A percentile compares a stretch with the other conserved stretches of the same genome.
These are phyloP conservation scores for Ecliptopera silaceata DNA, from an alignment of 2,888 invertebrate genomes.

Conservation along the genomic window DNA sequence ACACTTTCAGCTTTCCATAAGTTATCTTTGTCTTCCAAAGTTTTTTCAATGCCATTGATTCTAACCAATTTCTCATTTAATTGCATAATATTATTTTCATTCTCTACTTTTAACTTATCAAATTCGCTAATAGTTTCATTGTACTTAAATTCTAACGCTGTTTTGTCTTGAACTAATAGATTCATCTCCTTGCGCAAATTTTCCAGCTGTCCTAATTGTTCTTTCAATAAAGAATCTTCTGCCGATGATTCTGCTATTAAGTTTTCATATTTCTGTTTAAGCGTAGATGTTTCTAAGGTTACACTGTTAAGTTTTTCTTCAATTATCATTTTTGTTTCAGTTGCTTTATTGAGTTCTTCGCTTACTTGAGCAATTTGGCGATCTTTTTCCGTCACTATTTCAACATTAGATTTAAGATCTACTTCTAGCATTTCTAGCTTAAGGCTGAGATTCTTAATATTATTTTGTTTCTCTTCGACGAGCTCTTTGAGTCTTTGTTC, in stretches of 20 bases:
- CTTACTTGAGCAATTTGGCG: conserved; percentile 68
- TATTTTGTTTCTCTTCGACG: conserved; percentile 67
- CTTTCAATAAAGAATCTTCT: conserved; percentile 70
- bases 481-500: conserved; percentile 52
- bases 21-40: conserved; percentile 61
- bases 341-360: conserved; percentile 64
- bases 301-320: conserved; percentile 75
- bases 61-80: conserved; percentile 53
- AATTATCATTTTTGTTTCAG: conserved; percentile 70
- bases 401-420: conserved; percentile 74
- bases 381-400: conserved; percentile 75
- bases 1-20: conserved; percentile 60
- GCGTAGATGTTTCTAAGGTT: conserved; percentile 57
- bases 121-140: conserved; percentile 55
- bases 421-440: conserved; percentile 75
- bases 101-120: conserved; percentile 53
- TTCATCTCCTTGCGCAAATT: conserved; percentile 62
- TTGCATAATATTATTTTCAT: conserved; percentile 52
- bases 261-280: conserved; percentile 72
- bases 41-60: conserved; percentile 53
- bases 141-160: conserved; percentile 57
- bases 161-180: conserved; percentile 62
- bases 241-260: conserved; percentile 68
- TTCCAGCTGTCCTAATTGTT: conserved; percentile 66
- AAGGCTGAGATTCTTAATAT: conserved; percentile 65